Evolutionary conservation across 2,113 vertebrate species (phyloP).

Genomic region (Solea senegalensis): DNA sequence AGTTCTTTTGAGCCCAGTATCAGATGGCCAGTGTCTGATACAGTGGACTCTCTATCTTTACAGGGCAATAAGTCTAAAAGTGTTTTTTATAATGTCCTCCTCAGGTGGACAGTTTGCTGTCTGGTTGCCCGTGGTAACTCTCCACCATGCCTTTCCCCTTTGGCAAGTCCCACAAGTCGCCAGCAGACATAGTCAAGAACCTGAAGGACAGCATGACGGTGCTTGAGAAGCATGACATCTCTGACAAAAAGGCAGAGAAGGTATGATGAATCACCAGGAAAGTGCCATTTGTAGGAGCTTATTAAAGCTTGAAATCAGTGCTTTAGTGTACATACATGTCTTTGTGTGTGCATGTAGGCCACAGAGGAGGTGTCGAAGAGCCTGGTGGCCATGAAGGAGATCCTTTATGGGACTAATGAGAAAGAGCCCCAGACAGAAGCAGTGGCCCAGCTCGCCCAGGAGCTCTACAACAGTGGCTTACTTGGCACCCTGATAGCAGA

Average conservation of each 20-base stretch:
- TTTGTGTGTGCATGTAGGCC: conserved; percentile 74
- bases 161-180: conserved; percentile 97
- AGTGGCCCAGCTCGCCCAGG: conserved; percentile 94
- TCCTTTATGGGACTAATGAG: conserved; percentile 93
- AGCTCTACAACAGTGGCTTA: conserved; percentile 94
- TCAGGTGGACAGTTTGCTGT: conserved; percentile 84
- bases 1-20: background rate
- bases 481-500: conserved; percentile 91
- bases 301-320: background rate
- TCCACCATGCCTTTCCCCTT: conserved; percentile 96
- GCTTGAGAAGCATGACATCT: conserved; percentile 93
- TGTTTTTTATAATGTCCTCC: conserved; percentile 20
- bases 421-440: conserved; percentile 94
- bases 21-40: background rate
- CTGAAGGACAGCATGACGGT: conserved; percentile 96
- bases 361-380: conserved; percentile 98
- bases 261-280: conserved; percentile 62
- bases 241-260: conserved; percentile 95
- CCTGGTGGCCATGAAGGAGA: conserved; percentile 95
- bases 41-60: background rate
- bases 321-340: background rate
- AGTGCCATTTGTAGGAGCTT: background rate
- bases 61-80: conserved; percentile 24
- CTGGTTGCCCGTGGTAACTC: conserved; percentile 73
- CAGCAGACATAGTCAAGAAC: conserved; percentile 97